A percentile compares a stretch with the other conserved stretches of the same genome.
Evolutionary conservation across 2,888 invertebrate genomes (phyloP).

Genomic region (Clepsis dumicolana): DNA sequence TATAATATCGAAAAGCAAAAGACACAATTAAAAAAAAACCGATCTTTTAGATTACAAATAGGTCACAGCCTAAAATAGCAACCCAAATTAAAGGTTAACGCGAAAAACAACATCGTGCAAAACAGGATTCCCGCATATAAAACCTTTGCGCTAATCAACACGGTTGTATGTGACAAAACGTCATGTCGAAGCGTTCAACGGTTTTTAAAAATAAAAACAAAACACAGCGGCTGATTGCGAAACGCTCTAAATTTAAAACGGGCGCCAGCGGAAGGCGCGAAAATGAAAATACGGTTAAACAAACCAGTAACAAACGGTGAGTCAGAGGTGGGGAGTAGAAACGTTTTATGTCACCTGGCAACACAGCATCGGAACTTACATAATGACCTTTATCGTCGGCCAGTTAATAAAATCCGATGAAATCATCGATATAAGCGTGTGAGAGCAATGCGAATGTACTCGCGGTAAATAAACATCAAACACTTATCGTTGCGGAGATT

Average conservation of each 20-base stretch:
- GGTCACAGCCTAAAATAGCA: neutral
- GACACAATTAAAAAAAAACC: neutral
- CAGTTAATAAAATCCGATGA: conserved; percentile 24
- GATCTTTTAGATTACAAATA: neutral
- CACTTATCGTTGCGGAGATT: conserved; percentile 3
- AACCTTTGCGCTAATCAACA: conserved; percentile 10
- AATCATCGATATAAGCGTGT: conserved; percentile 25
- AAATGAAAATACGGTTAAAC: conserved; percentile 57
- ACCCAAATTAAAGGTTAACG: neutral
- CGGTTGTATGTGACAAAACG: conserved; percentile 11
- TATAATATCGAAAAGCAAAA: no score
- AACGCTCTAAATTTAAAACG: conserved; percentile 69
- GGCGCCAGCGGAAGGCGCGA: conserved; percentile 65
- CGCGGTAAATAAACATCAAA: conserved; percentile 8
- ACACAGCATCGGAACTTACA: conserved; percentile 50
- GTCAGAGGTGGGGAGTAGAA: conserved; percentile 61
- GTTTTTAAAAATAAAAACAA: conserved; percentile 49
- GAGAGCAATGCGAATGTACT: conserved; percentile 11
- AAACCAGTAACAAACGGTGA: conserved; percentile 60
- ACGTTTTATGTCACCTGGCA: conserved; percentile 68
- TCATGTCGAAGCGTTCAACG: conserved; percentile 13
- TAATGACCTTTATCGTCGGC: conserved; percentile 35
- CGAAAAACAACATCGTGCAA: neutral
- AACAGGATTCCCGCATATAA: conserved; percentile 8
- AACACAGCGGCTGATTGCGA: conserved; percentile 56